phyloP scores from a whole-genome alignment of 2,797 vertebrate genomes.

The Notamacropus eugenii region DNA sequence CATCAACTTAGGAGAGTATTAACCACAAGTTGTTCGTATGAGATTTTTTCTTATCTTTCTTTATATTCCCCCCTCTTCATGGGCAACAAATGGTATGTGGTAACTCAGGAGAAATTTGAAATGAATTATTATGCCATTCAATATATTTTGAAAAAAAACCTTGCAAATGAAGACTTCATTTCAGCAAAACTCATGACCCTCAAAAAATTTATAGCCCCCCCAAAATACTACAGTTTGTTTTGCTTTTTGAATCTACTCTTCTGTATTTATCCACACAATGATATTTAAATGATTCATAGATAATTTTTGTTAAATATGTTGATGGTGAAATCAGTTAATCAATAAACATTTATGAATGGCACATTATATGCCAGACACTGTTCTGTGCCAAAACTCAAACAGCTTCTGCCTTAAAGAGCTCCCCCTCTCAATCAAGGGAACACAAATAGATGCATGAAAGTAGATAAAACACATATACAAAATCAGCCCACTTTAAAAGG shows the following conservation, averaged over 20 bases:
- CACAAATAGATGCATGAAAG: not conserved
- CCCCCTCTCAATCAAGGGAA: not conserved
- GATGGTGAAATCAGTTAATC: constrained; percentile 1
- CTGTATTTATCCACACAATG: not conserved
- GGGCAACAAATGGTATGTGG: constrained; percentile 79
- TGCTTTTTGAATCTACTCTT: constrained; percentile 38
- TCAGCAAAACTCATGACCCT: constrained; percentile 53
- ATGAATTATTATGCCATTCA: constrained; percentile 76
- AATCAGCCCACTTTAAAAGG: not conserved
- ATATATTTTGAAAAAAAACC: constrained; percentile 70
- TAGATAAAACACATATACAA: not conserved
- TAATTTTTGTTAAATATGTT: not conserved
- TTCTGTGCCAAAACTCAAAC: not conserved
- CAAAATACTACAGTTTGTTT: not conserved
- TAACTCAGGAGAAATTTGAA: constrained; percentile 81
- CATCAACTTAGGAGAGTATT: constrained; percentile 80
- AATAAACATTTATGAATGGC: not conserved
- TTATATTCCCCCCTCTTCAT: constrained; percentile 56
- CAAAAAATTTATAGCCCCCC: not conserved
- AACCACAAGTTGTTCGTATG: constrained; percentile 80
- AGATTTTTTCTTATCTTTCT: constrained; percentile 19
- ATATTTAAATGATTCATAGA: not conserved
- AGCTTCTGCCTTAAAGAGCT: not conserved
- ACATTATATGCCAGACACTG: not conserved
- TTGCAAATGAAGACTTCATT: constrained; percentile 62